phyloP scores from a whole-genome alignment of 2,888 invertebrate genomes.

The Cephus runcator region DNA sequence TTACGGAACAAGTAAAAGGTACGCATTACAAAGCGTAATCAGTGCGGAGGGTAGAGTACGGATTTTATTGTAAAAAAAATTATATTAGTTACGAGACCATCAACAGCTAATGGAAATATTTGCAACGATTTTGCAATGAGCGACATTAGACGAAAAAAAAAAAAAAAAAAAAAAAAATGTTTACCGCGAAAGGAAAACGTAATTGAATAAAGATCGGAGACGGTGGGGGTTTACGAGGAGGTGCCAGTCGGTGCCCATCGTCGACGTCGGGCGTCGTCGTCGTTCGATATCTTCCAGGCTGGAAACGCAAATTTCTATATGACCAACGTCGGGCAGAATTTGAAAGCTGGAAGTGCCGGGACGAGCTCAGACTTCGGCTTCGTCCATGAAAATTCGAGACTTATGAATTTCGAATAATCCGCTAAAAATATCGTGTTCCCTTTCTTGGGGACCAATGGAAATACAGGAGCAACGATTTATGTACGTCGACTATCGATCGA shows the following conservation, averaged over 20 bases:
- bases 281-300: not conserved
- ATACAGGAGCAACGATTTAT: not conserved
- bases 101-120: not conserved
- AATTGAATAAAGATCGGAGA: not conserved
- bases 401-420: not conserved
- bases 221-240: slow-evolving; percentile 17
- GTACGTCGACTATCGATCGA: not conserved
- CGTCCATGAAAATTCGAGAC: not conserved
- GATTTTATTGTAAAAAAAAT: not conserved
- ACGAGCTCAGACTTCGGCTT: slow-evolving; percentile 1
- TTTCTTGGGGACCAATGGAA: not conserved
- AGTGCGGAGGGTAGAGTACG: not conserved
- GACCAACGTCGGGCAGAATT: not conserved
- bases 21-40: not conserved
- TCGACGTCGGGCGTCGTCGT: slow-evolving; percentile 25
- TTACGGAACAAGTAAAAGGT: not conserved
- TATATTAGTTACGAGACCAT: too few species aligned
- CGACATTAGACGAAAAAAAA: not conserved
- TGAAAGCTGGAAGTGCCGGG: slow-evolving; percentile 32
- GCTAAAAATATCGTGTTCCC: not conserved
- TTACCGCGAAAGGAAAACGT: not conserved
- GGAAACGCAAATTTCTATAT: not conserved
- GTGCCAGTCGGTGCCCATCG: slow-evolving; percentile 33
- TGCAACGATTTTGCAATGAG: not conserved
- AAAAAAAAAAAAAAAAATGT: not conserved